Evolutionary conservation across 2,888 invertebrate species (phyloP).

Genomic region (Poecilus cupreus): DNA sequence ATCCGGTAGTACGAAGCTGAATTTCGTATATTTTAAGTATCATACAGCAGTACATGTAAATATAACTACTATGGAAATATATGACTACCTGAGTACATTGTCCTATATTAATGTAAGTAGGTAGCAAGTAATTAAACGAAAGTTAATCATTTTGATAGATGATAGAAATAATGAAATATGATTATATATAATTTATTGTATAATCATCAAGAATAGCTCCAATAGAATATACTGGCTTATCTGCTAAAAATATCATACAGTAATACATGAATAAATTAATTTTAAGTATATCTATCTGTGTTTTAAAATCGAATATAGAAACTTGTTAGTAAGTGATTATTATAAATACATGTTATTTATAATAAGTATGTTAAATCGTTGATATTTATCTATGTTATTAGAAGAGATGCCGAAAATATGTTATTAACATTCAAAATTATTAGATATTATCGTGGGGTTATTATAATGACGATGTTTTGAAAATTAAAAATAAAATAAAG

Average conservation of each 20-base stretch:
- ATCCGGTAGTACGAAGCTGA: no score
- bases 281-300: conserved; percentile 17
- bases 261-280: conserved; percentile 36
- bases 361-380: not conserved
- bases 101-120: conserved; percentile 3
- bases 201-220: not conserved
- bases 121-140: conserved; percentile 7
- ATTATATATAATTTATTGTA: conserved; percentile 36
- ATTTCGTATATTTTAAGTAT: no score
- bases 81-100: not conserved
- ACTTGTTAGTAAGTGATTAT: conserved; percentile 38
- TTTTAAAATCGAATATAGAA: conserved; percentile 37
- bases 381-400: conserved; percentile 33
- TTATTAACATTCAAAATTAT: conserved; percentile 2
- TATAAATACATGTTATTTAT: conserved; percentile 42
- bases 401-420: conserved; percentile 15
- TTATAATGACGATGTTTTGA: no score
- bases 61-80: no score
- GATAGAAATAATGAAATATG: not conserved
- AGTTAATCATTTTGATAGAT: not conserved
- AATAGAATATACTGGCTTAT: not conserved
- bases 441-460: no score
- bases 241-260: conserved; percentile 8
- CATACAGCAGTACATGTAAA: no score
- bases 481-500: no score